Evolutionary conservation across 1,140 invertebrate genomes (phyloP), one percentile per base, ranked within the genome.

Genomic region (Armadillidium nasatum): DNA sequence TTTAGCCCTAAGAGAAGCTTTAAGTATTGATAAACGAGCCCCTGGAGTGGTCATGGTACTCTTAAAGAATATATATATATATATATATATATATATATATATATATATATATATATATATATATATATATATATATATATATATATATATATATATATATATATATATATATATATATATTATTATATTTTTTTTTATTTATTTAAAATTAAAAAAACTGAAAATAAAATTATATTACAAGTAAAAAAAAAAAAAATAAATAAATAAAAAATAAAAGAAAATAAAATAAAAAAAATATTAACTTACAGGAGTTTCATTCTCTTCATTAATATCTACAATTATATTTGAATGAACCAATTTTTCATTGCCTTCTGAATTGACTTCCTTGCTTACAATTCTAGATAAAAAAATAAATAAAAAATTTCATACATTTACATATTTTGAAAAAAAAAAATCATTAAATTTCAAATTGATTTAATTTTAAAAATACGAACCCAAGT

Each of bases 401-500:
- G 4, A 72, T 72, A 68, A 19, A 50, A 50, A 50, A 15, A 50
- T 50, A 75, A 70, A 7, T 11, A 22, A 33, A 66, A 76, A 9
- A 44, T 72, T 44, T 46, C 23, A 10, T 71, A 6, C 15, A 60
- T 50, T 22, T 11, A 54, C 23, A n/a, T n/a, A n/a, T n/a, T n/a
- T n/a, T n/a, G n/a, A n/a, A n/a, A n/a, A n/a, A n/a, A n/a, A n/a
- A n/a, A n/a, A n/a, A n/a, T n/a, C n/a, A n/a, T n/a, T n/a, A n/a
- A n/a, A n/a, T n/a, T n/a, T n/a, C n/a, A n/a, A n/a, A n/a, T n/a
- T n/a, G n/a, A n/a, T n/a, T n/a, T n/a, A n/a, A 33, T 33, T 33
- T 43, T 33, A 44, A 67, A n/a, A 23, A 44, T 22, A 74, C 72
- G 33, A 82, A 84, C 83, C 78, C 83, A 68, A 84, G 80, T 46